Percentiles rank a stretch among this genome's conserved stretches.
Evolutionary conservation across 1,140 invertebrate genomes (phyloP).

Genomic region (Solen grandis): DNA sequence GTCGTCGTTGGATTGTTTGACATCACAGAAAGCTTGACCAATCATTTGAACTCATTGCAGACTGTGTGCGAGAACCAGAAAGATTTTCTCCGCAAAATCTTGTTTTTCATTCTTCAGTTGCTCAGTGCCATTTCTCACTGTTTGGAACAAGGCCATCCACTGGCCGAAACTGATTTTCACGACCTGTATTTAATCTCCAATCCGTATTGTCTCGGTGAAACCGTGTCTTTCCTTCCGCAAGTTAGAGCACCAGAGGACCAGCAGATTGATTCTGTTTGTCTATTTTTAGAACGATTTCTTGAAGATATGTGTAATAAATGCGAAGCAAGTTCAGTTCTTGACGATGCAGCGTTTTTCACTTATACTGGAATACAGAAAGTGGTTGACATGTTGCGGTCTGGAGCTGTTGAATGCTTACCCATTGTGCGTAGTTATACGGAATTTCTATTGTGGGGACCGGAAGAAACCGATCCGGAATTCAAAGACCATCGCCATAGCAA

Average conservation of each 20-base stretch:
- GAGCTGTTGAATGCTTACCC: constrained; percentile 68
- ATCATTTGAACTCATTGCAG: constrained; percentile 66
- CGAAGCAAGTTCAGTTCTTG: constrained; percentile 56
- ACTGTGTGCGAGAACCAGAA: constrained; percentile 66
- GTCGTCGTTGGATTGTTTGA: constrained; percentile 70
- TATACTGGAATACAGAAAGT: constrained; percentile 63
- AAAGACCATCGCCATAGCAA: constrained; percentile 59
- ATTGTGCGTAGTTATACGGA: constrained; percentile 71
- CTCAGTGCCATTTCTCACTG: constrained; percentile 76
- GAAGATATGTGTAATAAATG: constrained; percentile 62
- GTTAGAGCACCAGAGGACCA: constrained; percentile 68
- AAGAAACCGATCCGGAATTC: constrained; percentile 49
- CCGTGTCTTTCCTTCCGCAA: constrained; percentile 72
- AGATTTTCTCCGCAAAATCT: constrained; percentile 65
- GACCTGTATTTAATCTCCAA: constrained; percentile 73
- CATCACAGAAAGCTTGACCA: constrained; percentile 69
- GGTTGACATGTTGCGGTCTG: constrained; percentile 65
- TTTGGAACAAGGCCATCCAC: constrained; percentile 72
- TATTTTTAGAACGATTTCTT: constrained; percentile 70
- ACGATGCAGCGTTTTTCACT: constrained; percentile 53
- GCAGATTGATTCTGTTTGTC: constrained; percentile 71
- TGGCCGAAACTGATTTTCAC: constrained; percentile 70
- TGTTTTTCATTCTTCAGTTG: constrained; percentile 72
- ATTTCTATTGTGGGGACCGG: constrained; percentile 75
- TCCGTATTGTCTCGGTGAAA: constrained; percentile 68